Base-by-base conservation (phyloP, 2,888 invertebrate species). In the Eurytoma adleriae region DNA sequence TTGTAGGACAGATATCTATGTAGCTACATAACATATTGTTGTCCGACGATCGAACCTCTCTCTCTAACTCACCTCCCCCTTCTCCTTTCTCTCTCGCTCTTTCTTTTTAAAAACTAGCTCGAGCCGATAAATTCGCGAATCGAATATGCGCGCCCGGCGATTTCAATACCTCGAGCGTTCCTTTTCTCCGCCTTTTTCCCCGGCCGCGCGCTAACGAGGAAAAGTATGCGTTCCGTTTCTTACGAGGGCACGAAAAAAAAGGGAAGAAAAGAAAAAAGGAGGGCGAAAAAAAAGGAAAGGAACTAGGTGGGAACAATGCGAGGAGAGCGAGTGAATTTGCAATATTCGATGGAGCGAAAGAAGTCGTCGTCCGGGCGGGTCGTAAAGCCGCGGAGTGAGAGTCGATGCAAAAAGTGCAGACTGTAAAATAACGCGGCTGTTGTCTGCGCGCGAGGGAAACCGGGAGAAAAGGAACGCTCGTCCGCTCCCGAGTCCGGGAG, bases 21-120 rank as follows among this genome's bases (percentile, higher is more conserved):
- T 83, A 83, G 83, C 82, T 82, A 76, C 50, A 67, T 81, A 81
- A 81, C 82, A 79, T 83, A 84, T 83, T 84, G 83, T 82, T 40
- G 82, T 81, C 76, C 78, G 62, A 77, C 80, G 81, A 82, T 80
- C 75, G 71, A 77, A 77, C 52, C 72, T 83, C 75, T 75, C 78
- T 56, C 12, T 54, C 56, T 14, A 24, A 83, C 83, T 54, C 80
- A 84, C 84, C 80, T 81, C 18, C 56, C 24, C 13, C 48, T 40
- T 12, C 64, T n/a, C 64, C 64, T 40, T 48, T 59, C 79, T 76
- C 62, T 78, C 56, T 67, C 78, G 68, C 56, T 78, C 56, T 67
- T 70, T 52, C 62, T 48, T 27, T 40, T n/a, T 48, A 14, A 27
- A 48, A 50, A 64, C 56, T 10, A 10, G 14, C 16, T 62, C 27